phyloP scores from a whole-genome alignment of 1,140 invertebrate genomes.

The Drosophila subobscura region DNA sequence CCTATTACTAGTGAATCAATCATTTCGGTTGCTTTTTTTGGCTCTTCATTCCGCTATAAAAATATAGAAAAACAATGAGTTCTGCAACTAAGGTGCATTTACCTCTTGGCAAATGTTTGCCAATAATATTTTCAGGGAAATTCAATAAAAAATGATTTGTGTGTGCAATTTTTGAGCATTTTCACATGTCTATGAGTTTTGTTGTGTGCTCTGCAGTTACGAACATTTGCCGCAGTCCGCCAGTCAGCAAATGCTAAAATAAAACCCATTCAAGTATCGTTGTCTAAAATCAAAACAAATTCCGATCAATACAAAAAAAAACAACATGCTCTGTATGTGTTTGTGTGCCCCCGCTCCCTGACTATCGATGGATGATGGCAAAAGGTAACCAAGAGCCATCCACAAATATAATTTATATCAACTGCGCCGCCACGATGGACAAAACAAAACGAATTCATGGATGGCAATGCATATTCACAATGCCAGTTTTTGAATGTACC shows the following conservation, averaged over 20 bases:
- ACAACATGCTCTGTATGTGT: constrained; percentile 23
- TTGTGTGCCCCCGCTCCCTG: constrained; percentile 11
- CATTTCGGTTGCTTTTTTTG: neutral
- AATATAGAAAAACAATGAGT: constrained; percentile 23
- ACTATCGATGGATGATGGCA: constrained; percentile 27
- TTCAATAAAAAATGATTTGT: constrained; percentile 82
- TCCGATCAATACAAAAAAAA: constrained; percentile 31
- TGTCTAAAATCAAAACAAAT: constrained; percentile 75
- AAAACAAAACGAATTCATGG: constrained; percentile 52
- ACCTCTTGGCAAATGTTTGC: constrained; percentile 62
- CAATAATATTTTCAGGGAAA: constrained; percentile 81
- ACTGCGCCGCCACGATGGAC: constrained; percentile 31
- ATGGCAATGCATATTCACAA: constrained; percentile 72
- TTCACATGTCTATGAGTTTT: constrained; percentile 51
- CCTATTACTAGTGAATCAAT: too few species aligned
- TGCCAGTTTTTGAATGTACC: constrained; percentile 45
- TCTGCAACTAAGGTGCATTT: constrained; percentile 60
- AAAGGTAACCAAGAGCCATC: constrained; percentile 61
- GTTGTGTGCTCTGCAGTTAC: constrained; percentile 55
- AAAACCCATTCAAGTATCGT: constrained; percentile 61
- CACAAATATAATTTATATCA: constrained; percentile 77
- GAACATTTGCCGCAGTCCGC: constrained; percentile 54
- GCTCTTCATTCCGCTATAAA: too few species aligned
- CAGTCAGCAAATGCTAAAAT: constrained; percentile 66
- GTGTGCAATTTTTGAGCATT: constrained; percentile 58